Base-by-base conservation (phyloP, 2,797 vertebrate species). In the Paguma larvata region DNA sequence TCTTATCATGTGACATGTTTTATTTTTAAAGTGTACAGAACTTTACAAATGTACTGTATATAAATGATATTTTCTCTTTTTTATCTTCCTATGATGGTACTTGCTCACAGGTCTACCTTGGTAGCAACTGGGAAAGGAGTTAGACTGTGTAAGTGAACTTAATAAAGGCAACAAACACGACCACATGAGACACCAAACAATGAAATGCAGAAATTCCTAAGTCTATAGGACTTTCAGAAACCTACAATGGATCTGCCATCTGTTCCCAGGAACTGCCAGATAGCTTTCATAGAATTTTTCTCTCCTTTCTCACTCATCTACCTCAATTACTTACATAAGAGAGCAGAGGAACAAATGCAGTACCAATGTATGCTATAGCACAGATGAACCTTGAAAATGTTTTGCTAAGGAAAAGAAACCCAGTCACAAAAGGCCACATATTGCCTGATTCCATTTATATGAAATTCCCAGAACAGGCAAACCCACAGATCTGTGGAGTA, bases 211-310 rank as follows among this genome's bases (percentile, higher is more conserved):
- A 91, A 51, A n/a, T 68, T 89, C n/a, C 34, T 80, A 84, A 53
- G 53, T 38, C 27, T 38, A 59, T 0, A 86, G 51, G 59, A 65
- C 46, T 77, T 89, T 83, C 25, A 84, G 80, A 75, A n/a, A 67
- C 65, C 79, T 53, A 85, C 44, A 63, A 68, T 1, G 8, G 23
- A 80, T 32, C 13, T 65, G 83, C 44, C 86, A 91, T 80, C 65
- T 84, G 68, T 53, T 89, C 18, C 68, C 5, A 79, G 82, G 32
- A 96, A 84, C 34, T 59, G 63, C 68, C 68, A 96, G 73, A 89
- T 23, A 95, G 30, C 38, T 87, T 65, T 88, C 21, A 91, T 0
- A 86, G 46, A 89, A 56, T 63, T 79, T 82, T 70, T 38, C 85
- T 84, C 21, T 48, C 89, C 68, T 44, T 96, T 80, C 51, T 86